A percentile compares a stretch with the other conserved stretches of the same genome.
Conservation (phyloP, 2,888 invertebrate genomes). For the Cantharis nigra region DNA sequence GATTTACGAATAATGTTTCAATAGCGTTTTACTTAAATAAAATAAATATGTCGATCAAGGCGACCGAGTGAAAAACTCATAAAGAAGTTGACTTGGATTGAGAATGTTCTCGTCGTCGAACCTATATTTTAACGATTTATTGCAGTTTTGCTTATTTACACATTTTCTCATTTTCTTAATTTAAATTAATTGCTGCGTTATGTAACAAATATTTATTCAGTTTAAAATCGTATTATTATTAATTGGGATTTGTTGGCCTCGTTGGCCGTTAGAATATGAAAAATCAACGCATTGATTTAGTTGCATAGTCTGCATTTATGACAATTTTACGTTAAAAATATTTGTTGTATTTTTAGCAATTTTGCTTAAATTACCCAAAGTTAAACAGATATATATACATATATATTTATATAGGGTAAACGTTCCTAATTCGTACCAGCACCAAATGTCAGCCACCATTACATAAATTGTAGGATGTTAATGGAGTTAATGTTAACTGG, state of each 20-base stretch:
- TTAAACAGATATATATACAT: no score
- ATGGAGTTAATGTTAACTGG: no score
- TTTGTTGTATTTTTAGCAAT: not conserved
- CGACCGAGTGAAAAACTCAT: conserved; percentile 30
- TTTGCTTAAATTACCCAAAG: no score
- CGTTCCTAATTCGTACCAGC: no score
- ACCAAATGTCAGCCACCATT: no score
- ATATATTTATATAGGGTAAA: no score
- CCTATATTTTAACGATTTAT: conserved; percentile 8
- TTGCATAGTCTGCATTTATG: not conserved
- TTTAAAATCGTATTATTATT: not conserved
- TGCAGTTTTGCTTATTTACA: conserved; percentile 16
- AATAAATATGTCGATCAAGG: not conserved
- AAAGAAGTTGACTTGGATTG: conserved; percentile 24
- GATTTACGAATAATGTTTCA: not conserved
- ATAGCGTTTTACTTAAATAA: not conserved
- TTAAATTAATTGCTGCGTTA: not conserved
- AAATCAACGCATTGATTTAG: not conserved
- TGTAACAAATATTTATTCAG: conserved; percentile 10
- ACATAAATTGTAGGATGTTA: no score
- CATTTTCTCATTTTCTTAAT: conserved; percentile 3
- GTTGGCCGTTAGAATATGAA: not conserved
- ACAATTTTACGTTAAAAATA: not conserved
- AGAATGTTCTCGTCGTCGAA: conserved; percentile 17
- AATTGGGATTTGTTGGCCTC: not conserved